Percentiles rank a stretch among this genome's conserved stretches.
phyloP scores from a whole-genome alignment of 2,888 invertebrate genomes.

The Stenichneumon culpator region DNA sequence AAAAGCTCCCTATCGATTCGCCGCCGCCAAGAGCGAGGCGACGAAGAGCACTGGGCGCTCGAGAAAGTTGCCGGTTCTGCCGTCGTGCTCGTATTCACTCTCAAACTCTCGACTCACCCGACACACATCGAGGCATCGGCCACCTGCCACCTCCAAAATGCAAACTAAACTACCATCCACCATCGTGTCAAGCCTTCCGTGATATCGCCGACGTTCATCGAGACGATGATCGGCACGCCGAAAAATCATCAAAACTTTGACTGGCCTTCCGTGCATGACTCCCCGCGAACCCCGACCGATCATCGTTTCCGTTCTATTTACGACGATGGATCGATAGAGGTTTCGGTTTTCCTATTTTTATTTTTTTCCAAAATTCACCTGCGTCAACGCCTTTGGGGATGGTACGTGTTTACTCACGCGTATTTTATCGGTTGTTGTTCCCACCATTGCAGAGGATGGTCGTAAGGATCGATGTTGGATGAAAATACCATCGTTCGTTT shows the following conservation, averaged over 20 bases:
- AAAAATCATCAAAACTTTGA: conserved; percentile 67
- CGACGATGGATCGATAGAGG: conserved; percentile 43
- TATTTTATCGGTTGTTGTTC: conserved; percentile 72
- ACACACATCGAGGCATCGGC: conserved; percentile 1
- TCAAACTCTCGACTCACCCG: not conserved
- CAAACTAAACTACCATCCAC: conserved; percentile 40
- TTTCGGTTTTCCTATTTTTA: not conserved
- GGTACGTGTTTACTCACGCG: conserved; percentile 69
- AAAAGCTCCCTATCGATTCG: conserved; percentile 55
- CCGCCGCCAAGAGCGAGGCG: conserved; percentile 35
- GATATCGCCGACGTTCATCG: conserved; percentile 66
- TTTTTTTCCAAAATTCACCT: not conserved
- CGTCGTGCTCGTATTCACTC: conserved; percentile 14
- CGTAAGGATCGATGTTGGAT: conserved; percentile 70
- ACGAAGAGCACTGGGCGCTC: conserved; percentile 29
- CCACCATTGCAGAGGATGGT: conserved; percentile 72
- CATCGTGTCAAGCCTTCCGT: conserved; percentile 60
- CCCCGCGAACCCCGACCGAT: conserved; percentile 13
- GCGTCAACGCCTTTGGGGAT: not conserved
- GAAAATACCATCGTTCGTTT: conserved; percentile 56
- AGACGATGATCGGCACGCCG: conserved; percentile 64
- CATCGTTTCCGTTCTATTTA: conserved; percentile 50
- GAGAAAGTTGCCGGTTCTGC: conserved; percentile 40
- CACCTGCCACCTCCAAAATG: conserved; percentile 8
- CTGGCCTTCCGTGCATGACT: conserved; percentile 2